Percentiles rank a stretch among this genome's conserved stretches.
phyloP scores from a whole-genome alignment of 2,113 vertebrate species.

The Pyxicephalus adspersus region DNA sequence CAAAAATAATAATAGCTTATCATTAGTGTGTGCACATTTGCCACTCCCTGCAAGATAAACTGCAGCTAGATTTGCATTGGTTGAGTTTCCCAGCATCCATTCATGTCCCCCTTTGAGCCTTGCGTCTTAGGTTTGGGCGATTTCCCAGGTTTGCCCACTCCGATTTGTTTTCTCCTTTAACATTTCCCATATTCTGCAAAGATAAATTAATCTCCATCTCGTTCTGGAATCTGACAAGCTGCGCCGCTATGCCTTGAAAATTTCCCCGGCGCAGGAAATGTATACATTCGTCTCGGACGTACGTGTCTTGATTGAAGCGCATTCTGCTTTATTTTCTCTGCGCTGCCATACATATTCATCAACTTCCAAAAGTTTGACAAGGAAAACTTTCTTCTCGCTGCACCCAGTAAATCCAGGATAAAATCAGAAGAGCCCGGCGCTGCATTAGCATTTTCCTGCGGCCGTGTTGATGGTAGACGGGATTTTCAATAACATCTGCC shows the following conservation, averaged over 20 bases:
- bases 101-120: too few relatives aligned
- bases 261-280: not conserved
- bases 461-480: not conserved
- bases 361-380: not conserved
- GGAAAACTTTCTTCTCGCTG: not conserved
- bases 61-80: too few relatives aligned
- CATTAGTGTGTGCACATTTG: too few relatives aligned
- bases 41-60: too few relatives aligned
- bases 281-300: not conserved
- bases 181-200: too few relatives aligned
- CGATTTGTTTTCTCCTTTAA: too few relatives aligned
- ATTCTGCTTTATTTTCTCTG: not conserved
- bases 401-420: not conserved
- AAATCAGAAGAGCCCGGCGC: not conserved
- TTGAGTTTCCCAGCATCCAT: too few relatives aligned
- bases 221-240: not conserved
- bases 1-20: too few relatives aligned
- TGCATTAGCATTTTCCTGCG: not conserved
- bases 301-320: not conserved
- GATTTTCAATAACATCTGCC: slow-evolving; percentile 2
- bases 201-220: not conserved
- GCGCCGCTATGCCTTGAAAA: not conserved
- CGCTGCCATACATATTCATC: slow-evolving; percentile 3
- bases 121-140: too few relatives aligned
- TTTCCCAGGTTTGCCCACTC: too few relatives aligned